phyloP scores from a whole-genome alignment of 2,113 vertebrate species.

The Hippocampus mohnikei region DNA sequence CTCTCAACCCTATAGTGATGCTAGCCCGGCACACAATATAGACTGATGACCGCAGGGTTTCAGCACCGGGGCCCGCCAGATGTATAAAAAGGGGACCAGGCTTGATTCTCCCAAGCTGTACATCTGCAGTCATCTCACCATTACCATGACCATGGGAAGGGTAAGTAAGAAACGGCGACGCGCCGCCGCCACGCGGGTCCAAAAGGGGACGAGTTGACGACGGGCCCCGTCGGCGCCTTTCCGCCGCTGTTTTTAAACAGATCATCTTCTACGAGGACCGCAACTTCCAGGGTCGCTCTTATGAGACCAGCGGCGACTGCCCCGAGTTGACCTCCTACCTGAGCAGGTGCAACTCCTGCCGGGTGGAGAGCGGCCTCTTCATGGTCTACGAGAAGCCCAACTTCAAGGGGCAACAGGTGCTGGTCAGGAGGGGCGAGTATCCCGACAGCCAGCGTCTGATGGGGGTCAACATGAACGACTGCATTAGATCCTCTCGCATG shows the following conservation, averaged over 20 bases:
- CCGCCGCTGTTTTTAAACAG: conserved; percentile 31
- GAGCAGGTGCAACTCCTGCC: conserved; percentile 62
- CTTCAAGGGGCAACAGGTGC: conserved; percentile 61
- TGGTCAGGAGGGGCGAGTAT: conserved; percentile 62
- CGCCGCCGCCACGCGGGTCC: too few species aligned
- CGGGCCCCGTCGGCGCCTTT: too few species aligned
- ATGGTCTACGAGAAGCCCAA: conserved; percentile 56
- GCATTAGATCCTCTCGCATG: conserved; percentile 59
- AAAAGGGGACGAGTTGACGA: background rate
- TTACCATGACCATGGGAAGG: conserved; percentile 60
- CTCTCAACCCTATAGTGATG: conserved; percentile 32
- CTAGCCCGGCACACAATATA: conserved; percentile 43
- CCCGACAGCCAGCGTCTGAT: conserved; percentile 43
- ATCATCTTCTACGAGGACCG: conserved; percentile 69
- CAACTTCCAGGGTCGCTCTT: conserved; percentile 66
- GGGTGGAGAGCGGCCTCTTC: conserved; percentile 63
- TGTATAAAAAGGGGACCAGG: conserved; percentile 59
- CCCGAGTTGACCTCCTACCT: conserved; percentile 58
- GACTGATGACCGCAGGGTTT: conserved; percentile 62
- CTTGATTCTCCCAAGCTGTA: conserved; percentile 38
- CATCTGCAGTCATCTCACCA: conserved; percentile 43
- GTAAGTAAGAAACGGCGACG: conserved; percentile 44
- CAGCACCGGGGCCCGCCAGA: conserved; percentile 35
- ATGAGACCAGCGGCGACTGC: conserved; percentile 61
- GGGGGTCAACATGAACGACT: conserved; percentile 52